Evolutionary conservation across 1,140 invertebrate genomes (phyloP), one percentile per base, ranked within the genome.

Genomic region (Conopomorpha cramerella): DNA sequence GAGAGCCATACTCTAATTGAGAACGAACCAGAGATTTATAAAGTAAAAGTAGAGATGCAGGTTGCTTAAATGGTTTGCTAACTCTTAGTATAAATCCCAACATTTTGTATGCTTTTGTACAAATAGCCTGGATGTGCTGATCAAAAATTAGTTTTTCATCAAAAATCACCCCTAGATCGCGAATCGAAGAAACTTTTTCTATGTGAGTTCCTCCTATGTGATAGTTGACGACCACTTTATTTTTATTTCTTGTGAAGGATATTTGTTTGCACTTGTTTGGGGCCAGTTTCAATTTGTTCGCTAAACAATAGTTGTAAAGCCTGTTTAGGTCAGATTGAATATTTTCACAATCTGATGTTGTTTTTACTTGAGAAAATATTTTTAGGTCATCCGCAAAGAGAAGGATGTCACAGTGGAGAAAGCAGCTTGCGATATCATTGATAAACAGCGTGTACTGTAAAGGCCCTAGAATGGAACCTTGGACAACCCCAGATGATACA

Each of bases 391-490:
- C 28, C 11, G 43, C 38, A 28, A 30, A 49, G 1, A 43, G 11
- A 7, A 49, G 34, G 26, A 34, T 18, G n/a, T 32, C 12, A 13
- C 30, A 12, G 23, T 35, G 12, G 14, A 12, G 28, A 2, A 46
- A 40, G 30, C 23, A 17, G 8, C 13, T 16, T 13, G 12, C 3
- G 16, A 46, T n/a, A 41, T 45, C 41, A 38, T 47, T 41, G 7
- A 48, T 42, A 30, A 42, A 47, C 6, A 48, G n/a, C 13, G 41
- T 8, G 42, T 45, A 48, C 2, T 45, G 29, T 3, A 47, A 17
- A 16, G 43, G 46, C 13, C 38, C 39, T 13, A 47, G 23, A 16
- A 41, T 38, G 30, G 32, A 49, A 11, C 28, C 45, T 34, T 36
- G 45, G 23, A 41, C 33, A 18, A 42, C 43, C 3, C 43, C 43